Evolutionary conservation across 2,797 vertebrate genomes (phyloP), one percentile per base, ranked within the genome.

Genomic region (Anguilla anguilla): DNA sequence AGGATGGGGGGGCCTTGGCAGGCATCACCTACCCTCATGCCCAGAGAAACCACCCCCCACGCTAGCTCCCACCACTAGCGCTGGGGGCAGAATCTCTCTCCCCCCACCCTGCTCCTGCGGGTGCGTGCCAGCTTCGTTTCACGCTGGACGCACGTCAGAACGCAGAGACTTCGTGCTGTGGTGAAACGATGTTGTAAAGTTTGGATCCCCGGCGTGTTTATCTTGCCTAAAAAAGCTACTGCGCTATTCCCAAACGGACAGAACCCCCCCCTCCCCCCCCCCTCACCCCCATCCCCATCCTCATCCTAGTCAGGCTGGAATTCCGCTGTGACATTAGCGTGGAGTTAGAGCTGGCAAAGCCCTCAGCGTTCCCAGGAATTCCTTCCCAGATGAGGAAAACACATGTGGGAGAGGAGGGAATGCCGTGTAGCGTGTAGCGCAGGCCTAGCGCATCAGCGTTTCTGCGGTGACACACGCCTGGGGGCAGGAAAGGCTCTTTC

Each of bases 351-450:
- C 94, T 88, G 92, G 89, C 64, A 86, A 9, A 90, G 15, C n/a
- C 91, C 89, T 88, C 91, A 87, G 94, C 93, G 94, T 94, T 94
- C 95, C 94, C 94, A 91, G 93, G 93, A 94, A 93, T 93, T 95
- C 93, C 87, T 94, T 92, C 94, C 96, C 95, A 96, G 97, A 97
- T 97, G 96, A 97, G 95, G 96, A 96, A 96, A 96, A 94, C 96
- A 96, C 96, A 95, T 96, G 96, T 93, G 93, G 94, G 95, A 94
- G 95, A 96, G 96, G 95, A 95, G 95, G 10, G 51, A 94, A 94
- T 94, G 95, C 92, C 93, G 95, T 92, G 95, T 96, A 95, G 95
- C 95, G 91, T 93, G 88, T 94, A 94, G 95, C 95, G 94, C 94
- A 89, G 95, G 94, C 95, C 94, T 93, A 87, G 91, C 96, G 96